phyloP scores from a whole-genome alignment of 2,113 vertebrate genomes.

The Protobothrops flavoviridis region DNA sequence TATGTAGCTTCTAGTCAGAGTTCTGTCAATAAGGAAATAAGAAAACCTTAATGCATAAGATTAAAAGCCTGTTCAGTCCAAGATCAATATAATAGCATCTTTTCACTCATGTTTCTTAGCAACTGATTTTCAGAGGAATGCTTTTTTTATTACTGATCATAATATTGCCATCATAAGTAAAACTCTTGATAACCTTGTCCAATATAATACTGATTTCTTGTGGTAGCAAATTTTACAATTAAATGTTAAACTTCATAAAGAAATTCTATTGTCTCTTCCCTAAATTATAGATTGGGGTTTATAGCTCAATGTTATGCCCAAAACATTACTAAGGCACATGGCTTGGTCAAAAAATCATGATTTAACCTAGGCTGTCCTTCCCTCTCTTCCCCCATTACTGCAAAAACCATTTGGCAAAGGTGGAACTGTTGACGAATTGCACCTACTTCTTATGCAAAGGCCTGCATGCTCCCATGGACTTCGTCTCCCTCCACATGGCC shows the following conservation, averaged over 20 bases:
- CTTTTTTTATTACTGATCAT: neutral
- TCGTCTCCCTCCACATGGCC: conserved; percentile 77
- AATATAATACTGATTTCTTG: neutral
- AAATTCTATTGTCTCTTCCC: neutral
- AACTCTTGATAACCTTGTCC: neutral
- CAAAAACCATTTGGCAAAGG: conserved; percentile 70
- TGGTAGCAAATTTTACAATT: neutral
- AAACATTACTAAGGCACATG: neutral
- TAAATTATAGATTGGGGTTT: neutral
- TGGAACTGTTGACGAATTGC: conserved; percentile 87
- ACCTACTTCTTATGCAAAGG: conserved; percentile 84
- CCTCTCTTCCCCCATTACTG: conserved; percentile 56
- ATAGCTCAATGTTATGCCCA: neutral
- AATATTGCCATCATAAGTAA: neutral
- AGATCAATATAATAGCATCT: neutral
- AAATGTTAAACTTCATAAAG: neutral
- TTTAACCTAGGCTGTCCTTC: neutral
- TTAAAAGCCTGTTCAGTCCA: neutral
- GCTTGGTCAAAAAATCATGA: neutral
- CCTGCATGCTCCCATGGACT: conserved; percentile 79
- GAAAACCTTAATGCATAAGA: neutral
- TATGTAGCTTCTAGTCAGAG: neutral
- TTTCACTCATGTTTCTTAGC: neutral
- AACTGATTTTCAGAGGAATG: neutral
- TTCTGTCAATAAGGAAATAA: neutral